Conservation (phyloP, 2,113 vertebrate species). For the Melanerpes formicivorus region DNA sequence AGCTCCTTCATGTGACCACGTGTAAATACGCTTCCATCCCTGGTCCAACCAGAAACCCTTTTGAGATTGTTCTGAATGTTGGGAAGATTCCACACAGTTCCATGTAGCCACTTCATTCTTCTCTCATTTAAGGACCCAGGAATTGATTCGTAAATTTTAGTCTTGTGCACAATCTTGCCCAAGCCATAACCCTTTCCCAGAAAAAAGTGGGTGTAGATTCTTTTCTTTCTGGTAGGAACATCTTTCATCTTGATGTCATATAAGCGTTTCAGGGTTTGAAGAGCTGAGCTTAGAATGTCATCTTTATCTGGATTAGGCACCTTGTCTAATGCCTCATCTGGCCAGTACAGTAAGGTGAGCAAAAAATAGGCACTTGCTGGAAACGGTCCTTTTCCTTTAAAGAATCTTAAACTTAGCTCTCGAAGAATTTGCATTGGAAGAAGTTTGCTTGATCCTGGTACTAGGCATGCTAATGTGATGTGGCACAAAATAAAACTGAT, state of each 20-base stretch:
- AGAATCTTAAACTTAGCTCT: constrained; percentile 70
- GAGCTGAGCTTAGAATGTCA: constrained; percentile 71
- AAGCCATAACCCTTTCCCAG: constrained; percentile 77
- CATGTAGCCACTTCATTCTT: constrained; percentile 78
- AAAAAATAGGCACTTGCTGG: constrained; percentile 77
- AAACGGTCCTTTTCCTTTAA: constrained; percentile 41
- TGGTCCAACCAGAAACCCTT: constrained; percentile 81
- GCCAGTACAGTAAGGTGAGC: constrained; percentile 82
- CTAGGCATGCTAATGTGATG: constrained; percentile 76
- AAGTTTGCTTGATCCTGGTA: constrained; percentile 59
- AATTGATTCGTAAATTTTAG: constrained; percentile 75
- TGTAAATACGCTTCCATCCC: constrained; percentile 76
- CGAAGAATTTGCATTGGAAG: constrained; percentile 66
- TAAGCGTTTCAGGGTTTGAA: constrained; percentile 70
- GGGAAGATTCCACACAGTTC: constrained; percentile 71
- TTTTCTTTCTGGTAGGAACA: constrained; percentile 74
- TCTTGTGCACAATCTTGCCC: constrained; percentile 80
- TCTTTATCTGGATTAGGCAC: constrained; percentile 72
- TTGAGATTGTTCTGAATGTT: constrained; percentile 65
- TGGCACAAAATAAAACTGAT: constrained; percentile 77
- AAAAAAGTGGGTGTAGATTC: constrained; percentile 81
- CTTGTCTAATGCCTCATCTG: constrained; percentile 75
- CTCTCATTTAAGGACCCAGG: constrained; percentile 72
- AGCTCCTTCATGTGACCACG: constrained; percentile 64
- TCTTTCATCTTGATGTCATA: constrained; percentile 78